Percentiles rank a stretch among this genome's conserved stretches.
These are phyloP conservation scores for Yponomeuta evonymella DNA, from an alignment of 2,888 invertebrate species.

Conservation along the genomic window DNA sequence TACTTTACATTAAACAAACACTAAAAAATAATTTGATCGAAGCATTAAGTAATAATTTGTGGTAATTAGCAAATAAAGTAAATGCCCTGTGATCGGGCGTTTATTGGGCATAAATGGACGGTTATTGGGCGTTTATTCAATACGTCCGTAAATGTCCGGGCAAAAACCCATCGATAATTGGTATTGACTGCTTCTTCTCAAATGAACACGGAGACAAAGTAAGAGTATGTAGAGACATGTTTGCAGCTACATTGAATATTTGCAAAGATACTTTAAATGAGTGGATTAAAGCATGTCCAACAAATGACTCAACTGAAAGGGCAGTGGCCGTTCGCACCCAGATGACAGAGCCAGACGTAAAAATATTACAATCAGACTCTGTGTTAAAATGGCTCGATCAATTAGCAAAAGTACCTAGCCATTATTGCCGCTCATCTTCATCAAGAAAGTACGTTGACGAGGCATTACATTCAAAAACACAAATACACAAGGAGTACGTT, in stretches of 20 bases:
- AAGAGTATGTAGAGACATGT: conserved; percentile 17
- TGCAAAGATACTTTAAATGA: conserved; percentile 7
- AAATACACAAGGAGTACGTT: conserved; percentile 15
- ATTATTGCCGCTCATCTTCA: conserved; percentile 17
- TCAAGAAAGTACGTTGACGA: conserved; percentile 15
- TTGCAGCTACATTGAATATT: conserved; percentile 14
- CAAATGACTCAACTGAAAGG: conserved; percentile 12
- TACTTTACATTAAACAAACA: no score
- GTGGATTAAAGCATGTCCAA: conserved; percentile 7
- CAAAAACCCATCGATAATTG: no score
- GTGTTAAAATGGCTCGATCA: conserved; percentile 14
- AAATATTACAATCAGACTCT: conserved; percentile 13
- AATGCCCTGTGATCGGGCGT: no score
- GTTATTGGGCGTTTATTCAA: no score
- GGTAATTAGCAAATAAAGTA: no score
- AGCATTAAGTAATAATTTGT: no score
- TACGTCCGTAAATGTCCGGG: no score
- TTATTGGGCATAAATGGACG: no score
- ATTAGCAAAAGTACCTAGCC: conserved; percentile 17
- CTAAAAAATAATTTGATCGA: no score
- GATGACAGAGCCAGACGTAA: conserved; percentile 7
- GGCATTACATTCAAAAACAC: conserved; percentile 16
- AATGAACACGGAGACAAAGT: conserved; percentile 15
- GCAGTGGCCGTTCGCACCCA: conserved; percentile 8
- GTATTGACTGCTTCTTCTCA: conserved; percentile 15